Evolutionary conservation across 2,888 invertebrate genomes (phyloP).

Genomic region (Chymomyza procnemis): DNA sequence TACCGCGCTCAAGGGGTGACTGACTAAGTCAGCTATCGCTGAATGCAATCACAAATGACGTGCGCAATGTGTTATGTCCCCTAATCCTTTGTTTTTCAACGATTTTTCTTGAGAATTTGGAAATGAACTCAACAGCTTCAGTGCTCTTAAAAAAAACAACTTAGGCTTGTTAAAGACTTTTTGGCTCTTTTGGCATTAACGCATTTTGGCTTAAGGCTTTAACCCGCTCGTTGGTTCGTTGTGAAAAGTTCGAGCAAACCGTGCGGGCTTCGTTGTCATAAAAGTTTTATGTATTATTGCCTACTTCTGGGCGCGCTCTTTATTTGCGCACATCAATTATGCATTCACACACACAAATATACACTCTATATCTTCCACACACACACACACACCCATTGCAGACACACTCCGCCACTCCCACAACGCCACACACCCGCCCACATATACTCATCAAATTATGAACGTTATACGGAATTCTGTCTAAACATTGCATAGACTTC

Average conservation of each 20-base stretch:
- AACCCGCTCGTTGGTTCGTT: not conserved
- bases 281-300: not conserved
- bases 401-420: not conserved
- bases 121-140: not conserved
- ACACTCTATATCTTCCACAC: not conserved
- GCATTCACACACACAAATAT: conserved; percentile 26
- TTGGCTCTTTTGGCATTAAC: not conserved
- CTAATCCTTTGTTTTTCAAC: too few species aligned
- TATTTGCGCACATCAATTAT: conserved; percentile 58
- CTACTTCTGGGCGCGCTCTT: conserved; percentile 35
- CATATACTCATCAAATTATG: not conserved
- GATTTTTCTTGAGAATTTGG: not conserved
- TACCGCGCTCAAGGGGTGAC: too few species aligned
- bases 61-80: too few species aligned
- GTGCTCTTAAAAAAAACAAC: not conserved
- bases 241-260: not conserved
- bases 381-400: not conserved
- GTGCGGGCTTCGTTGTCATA: not conserved
- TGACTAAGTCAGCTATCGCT: too few species aligned
- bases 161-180: not conserved
- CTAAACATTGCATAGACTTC: not conserved
- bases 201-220: not conserved
- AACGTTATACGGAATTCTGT: not conserved
- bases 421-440: not conserved
- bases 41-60: too few species aligned